Base-by-base conservation (phyloP, 2,888 invertebrate genomes). In the Tinea semifulvella region DNA sequence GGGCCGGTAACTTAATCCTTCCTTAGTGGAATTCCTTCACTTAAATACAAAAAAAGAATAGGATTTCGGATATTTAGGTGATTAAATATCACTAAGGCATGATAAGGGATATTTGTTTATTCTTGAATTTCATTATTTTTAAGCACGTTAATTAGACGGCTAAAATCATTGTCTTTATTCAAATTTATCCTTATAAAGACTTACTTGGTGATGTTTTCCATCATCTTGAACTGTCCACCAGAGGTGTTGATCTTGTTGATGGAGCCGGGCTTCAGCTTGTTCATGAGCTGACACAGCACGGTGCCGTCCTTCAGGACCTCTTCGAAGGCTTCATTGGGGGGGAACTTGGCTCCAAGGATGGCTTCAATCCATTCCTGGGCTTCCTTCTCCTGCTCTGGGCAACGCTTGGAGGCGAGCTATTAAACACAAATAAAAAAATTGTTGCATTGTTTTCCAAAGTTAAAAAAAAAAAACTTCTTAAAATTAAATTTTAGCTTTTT, bases 171-270 rank as follows among this genome's bases (percentile, higher is more conserved):
- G n/a, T n/a, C n/a, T n/a, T n/a, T n/a, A n/a, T n/a, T n/a, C n/a
- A n/a, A n/a, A n/a, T n/a, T n/a, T n/a, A n/a, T n/a, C n/a, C n/a
- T n/a, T n/a, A n/a, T n/a, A n/a, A n/a, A n/a, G n/a, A 80, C 88
- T 85, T 69, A 97, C 91, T 89, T 85, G 82, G 94, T 95, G 74
- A 98, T 95, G 85, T 99, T 99, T 79, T 99, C 98, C 98, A 99
- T 99, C 90, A 98, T 91, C 70, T 98, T 98, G 89, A 99, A 99
- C 68, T 97, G 96, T 67, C 97, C 96, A 56, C 97, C 96, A 40
- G 89, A 87, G 55, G 89, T 88, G 85, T 98, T 97, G 81, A 98
- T 90, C 79, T 97, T 98, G 63, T 87, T 65, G 49, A 98, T 83
- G 51, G 92, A 83, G 58, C 96, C 96, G 40, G 98, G 98, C 53